Evolutionary conservation across 2,113 vertebrate species (phyloP), one percentile per base, ranked within the genome.

Genomic region (Stictonetta naevosa): DNA sequence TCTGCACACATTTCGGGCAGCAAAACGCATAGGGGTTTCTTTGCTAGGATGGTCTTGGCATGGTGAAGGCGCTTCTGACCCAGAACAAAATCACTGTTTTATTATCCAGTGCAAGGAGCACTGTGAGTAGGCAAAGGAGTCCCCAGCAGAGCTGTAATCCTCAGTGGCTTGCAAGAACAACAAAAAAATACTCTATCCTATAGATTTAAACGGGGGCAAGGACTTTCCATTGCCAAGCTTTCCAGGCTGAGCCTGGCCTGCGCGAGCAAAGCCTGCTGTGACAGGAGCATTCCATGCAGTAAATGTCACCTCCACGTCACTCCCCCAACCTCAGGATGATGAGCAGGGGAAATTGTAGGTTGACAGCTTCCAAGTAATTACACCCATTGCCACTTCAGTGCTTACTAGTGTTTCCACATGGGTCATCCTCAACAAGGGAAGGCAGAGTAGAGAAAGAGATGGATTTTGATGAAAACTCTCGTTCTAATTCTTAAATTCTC

Each of bases 281-380:
- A 55, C 8, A 82, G 60, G 16, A 75, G 58, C 3, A 16, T 7
- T 88, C 23, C 33, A 67, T 53, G 42, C 38, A 77, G 59, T 50
- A 83, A 81, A 64, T 5, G 19, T 25, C 56, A 64, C 42, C 81
- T 92, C 53, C 69, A 60, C 16, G 0, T 79, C 83, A 68, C 56
- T n/a, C 46, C 29, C 64, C 33, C 73, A 86, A 82, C 62, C 74
- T 87, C 69, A 76, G 48, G 26, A 66, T 82, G 29, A 59, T 2
- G 1, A 93, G 64, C 56, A 60, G 25, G 42, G 46, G 18, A 84
- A 92, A 91, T 16, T 78, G 34, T 13, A 84, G 74, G 66, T 31
- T 84, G 62, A 64, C 53, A 89, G 73, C 66, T 91, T 75, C 60
- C 38, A 89, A 81, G 48, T 56, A 90, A 92, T 84, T 83, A 81